Conservation (phyloP, 2,888 invertebrate genomes). For the Apamea anceps region DNA sequence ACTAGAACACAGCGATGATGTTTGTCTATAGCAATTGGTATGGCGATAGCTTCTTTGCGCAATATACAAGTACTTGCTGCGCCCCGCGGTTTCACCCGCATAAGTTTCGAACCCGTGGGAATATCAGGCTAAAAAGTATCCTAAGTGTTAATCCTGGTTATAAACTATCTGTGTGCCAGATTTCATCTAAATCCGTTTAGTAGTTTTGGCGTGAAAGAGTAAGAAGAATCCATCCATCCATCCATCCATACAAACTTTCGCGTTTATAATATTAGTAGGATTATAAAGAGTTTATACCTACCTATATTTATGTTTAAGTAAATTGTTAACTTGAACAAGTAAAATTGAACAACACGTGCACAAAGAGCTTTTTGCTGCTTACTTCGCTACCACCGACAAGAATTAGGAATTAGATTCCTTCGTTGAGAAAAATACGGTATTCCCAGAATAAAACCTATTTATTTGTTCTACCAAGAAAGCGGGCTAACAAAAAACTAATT, state of each 20-base stretch:
- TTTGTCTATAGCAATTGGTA: neutral
- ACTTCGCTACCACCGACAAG: neutral
- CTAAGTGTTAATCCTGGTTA: no score
- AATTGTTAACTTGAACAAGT: neutral
- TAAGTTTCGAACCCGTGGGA: no score
- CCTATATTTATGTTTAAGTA: no score
- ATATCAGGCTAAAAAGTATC: no score
- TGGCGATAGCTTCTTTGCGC: neutral
- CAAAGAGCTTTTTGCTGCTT: neutral
- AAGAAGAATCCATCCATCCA: no score
- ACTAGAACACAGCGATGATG: neutral
- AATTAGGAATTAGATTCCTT: neutral
- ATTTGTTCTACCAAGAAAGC: neutral
- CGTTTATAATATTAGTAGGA: no score
- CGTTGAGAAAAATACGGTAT: neutral
- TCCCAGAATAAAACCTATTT: constrained; percentile 2
- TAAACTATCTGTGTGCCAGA: no score
- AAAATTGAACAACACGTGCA: neutral
- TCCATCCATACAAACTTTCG: no score
- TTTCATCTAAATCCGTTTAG: no score
- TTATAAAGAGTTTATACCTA: no score
- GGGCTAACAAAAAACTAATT: constrained; percentile 23
- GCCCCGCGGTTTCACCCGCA: no score
- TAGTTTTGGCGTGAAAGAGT: no score
- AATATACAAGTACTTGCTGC: neutral